These are phyloP conservation scores for Recurvirostra avosetta DNA, from an alignment of 2,113 vertebrate genomes.

Conservation along the genomic window DNA sequence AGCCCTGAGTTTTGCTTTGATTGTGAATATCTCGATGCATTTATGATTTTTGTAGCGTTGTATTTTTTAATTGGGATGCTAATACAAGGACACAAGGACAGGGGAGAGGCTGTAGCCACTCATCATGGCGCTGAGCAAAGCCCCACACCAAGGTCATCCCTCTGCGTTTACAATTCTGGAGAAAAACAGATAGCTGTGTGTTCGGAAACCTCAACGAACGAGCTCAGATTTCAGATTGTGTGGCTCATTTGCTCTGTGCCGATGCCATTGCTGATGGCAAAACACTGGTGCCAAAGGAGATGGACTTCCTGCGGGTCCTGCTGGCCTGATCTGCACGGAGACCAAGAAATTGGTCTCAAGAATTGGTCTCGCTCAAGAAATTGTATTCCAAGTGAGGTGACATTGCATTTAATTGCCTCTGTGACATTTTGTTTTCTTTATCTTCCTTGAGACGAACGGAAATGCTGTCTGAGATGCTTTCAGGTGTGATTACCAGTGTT, in stretches of 20 bases:
- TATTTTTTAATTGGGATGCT: not conserved
- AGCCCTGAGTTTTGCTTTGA: not conserved
- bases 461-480: not conserved
- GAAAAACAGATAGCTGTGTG: not conserved
- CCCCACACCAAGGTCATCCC: not conserved
- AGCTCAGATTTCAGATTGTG: not conserved
- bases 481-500: not conserved
- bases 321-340: not conserved
- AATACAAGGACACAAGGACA: rapidly evolving
- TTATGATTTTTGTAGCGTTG: not conserved
- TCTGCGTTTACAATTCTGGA: not conserved
- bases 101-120: not conserved
- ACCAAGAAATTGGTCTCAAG: too few species aligned
- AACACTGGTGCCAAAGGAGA: rapidly evolving
- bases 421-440: not conserved
- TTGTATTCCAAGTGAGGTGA: not conserved
- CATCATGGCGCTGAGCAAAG: rapidly evolving
- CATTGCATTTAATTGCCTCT: not conserved
- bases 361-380: not conserved
- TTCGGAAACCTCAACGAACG: not conserved
- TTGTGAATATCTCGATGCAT: not conserved
- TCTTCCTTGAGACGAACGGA: not conserved
- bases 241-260: rapidly evolving
- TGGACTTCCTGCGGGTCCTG: not conserved
- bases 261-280: not conserved